Evolutionary conservation across 2,113 vertebrate genomes (phyloP).

Genomic region (Petrocephalus microphthalmus): DNA sequence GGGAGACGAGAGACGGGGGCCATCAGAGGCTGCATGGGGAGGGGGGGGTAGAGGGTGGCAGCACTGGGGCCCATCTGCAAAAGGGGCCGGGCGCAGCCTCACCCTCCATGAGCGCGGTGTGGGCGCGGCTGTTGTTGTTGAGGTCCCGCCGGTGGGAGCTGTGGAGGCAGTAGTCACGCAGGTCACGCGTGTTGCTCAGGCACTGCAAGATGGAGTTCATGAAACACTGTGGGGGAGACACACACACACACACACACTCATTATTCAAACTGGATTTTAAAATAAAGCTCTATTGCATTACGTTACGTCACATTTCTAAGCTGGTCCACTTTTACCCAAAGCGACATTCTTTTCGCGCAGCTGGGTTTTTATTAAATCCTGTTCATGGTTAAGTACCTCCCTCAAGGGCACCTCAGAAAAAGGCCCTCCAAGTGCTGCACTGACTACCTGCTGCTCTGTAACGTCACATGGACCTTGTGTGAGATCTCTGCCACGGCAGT

Average conservation of each 20-base stretch:
- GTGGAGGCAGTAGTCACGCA: constrained; percentile 94
- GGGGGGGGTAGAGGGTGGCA: background rate
- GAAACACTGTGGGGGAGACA: constrained; percentile 74
- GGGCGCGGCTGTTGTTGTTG: constrained; percentile 76
- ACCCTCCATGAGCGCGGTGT: constrained; percentile 94
- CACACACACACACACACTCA: background rate
- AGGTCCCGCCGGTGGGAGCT: constrained; percentile 87
- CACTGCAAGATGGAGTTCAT: constrained; percentile 99
- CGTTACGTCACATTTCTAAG: background rate
- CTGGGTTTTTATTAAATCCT: background rate
- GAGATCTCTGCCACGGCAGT: background rate
- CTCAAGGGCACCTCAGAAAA: background rate
- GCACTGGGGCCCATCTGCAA: background rate
- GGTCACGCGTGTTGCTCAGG: constrained; percentile 90
- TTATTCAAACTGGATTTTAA: background rate
- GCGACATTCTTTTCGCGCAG: background rate
- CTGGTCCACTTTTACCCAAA: background rate
- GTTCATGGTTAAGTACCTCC: background rate
- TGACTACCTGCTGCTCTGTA: background rate
- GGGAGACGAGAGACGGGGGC: background rate
- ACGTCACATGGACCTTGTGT: background rate
- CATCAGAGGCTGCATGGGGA: background rate
- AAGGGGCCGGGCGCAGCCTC: constrained; percentile 16
- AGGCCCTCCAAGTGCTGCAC: background rate
- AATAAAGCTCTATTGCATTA: background rate